Evolutionary conservation across 1,140 invertebrate species (phyloP), one percentile per base, ranked within the genome.

Genomic region (Eumaeus atala): DNA sequence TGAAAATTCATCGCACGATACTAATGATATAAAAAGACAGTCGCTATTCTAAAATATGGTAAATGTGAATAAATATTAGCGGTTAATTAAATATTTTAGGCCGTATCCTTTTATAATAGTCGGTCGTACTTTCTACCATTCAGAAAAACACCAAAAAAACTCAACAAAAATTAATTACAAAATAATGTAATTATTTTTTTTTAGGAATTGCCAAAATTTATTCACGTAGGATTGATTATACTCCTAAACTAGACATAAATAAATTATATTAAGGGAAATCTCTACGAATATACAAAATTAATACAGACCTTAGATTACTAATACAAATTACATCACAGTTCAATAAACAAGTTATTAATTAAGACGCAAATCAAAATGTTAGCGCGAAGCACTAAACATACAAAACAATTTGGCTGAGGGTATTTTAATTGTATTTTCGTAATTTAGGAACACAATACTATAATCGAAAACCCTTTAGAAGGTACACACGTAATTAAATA

Each of bases 241-340:
- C 59, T 54, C 53, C 64, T 84, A 74, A 59, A 53, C 70, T 82
- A 83, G 38, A 61, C 72, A 71, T 82, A 82, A 83, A 87, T 87
- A 83, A 84, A 77, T 81, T 80, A 84, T 82, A 80, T 82, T 82
- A 83, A 74, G 74, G 77, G 77, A 78, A 77, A 72, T 67, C 67
- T 82, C 76, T 82, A 84, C 77, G 77, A 84, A 87, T 87, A 84
- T 87, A 87, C 84, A 87, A 84, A 87, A 84, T 87, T 72, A 84
- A 84, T 84, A 84, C 76, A 84, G 83, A 78, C 58, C 79, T 87
- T 84, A 87, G 60, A 56, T 64, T 82, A 82, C 76, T 84, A 84
- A 84, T 87, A 84, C 81, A 68, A 87, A 82, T 82, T 84, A 87
- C 84, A 87, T 87, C 84, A 87, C 84, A 87, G 84, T 87, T 87